phyloP scores from a whole-genome alignment of 2,113 vertebrate species.

The Aleadryas rufinucha region DNA sequence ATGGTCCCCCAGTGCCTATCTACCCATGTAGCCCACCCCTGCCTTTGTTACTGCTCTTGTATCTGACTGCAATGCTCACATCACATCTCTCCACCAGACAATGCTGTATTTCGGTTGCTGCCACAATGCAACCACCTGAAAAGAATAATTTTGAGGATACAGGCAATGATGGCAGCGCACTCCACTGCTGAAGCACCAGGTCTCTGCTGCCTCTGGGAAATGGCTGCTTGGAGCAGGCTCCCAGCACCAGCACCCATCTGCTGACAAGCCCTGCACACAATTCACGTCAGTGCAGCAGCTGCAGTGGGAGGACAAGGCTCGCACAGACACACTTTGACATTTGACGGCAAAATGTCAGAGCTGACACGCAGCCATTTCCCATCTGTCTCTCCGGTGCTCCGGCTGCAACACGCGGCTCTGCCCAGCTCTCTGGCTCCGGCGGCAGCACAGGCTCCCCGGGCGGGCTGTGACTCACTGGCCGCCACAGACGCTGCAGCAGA shows the following conservation, averaged over 20 bases:
- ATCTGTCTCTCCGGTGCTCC: neutral
- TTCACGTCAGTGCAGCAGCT: neutral
- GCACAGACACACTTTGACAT: conserved; percentile 1
- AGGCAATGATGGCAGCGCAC: neutral
- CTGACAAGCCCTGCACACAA: neutral
- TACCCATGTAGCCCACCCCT: neutral
- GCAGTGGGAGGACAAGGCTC: neutral
- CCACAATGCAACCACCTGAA: neutral
- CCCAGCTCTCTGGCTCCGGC: neutral
- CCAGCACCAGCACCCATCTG: neutral
- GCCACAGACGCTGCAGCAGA: neutral
- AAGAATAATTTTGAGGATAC: neutral
- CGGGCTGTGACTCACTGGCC: neutral
- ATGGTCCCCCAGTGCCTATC: neutral
- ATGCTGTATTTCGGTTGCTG: neutral
- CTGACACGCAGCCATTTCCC: neutral
- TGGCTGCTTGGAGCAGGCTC: neutral
- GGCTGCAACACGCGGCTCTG: neutral
- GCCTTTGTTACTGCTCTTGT: neutral
- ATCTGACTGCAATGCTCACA: neutral
- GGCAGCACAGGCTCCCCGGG: fast-evolving
- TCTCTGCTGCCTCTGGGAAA: neutral
- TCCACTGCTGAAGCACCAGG: neutral
- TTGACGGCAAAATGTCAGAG: conserved; percentile 1
- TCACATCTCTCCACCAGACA: neutral